Conservation (phyloP, 2,888 invertebrate genomes). For the Dilophus febrilis region DNA sequence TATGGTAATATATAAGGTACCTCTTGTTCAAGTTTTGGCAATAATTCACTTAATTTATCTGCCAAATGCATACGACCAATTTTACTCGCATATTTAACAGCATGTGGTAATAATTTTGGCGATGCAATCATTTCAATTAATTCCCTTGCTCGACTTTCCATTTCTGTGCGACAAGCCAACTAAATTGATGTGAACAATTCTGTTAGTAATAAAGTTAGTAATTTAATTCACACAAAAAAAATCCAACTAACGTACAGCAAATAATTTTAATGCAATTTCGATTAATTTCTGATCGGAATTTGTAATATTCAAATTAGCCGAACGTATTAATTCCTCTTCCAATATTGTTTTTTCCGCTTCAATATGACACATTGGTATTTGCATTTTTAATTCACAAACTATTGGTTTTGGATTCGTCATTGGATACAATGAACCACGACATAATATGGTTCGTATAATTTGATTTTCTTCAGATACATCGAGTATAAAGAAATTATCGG, state of each 20-base stretch:
- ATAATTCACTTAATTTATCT: slow-evolving; percentile 50
- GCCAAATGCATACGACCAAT: slow-evolving; percentile 60
- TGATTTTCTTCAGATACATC: slow-evolving; percentile 63
- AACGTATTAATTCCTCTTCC: slow-evolving; percentile 56
- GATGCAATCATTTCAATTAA: slow-evolving; percentile 67
- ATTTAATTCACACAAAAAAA: background rate
- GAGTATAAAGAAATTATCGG: slow-evolving; percentile 58
- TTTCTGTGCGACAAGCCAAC: slow-evolving; percentile 68
- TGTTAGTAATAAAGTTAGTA: too few species aligned
- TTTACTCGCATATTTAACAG: slow-evolving; percentile 76
- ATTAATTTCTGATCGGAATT: slow-evolving; percentile 50
- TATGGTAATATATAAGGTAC: slow-evolving; percentile 6
- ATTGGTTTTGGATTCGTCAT: slow-evolving; percentile 73
- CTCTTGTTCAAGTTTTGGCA: slow-evolving; percentile 29
- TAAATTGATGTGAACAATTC: too few species aligned
- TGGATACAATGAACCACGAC: slow-evolving; percentile 79
- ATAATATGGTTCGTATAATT: slow-evolving; percentile 65
- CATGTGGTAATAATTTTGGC: slow-evolving; percentile 59
- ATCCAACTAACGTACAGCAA: slow-evolving; percentile 69
- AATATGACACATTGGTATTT: slow-evolving; percentile 61
- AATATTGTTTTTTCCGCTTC: slow-evolving; percentile 63
- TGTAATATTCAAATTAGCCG: slow-evolving; percentile 41
- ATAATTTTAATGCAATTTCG: slow-evolving; percentile 73
- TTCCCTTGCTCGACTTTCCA: slow-evolving; percentile 75
- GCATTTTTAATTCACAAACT: slow-evolving; percentile 54